Percentiles rank a stretch among this genome's conserved stretches.
Evolutionary conservation across 92 coral and sea anemone species (phyloP).

Genomic region (Ricordea florida): DNA sequence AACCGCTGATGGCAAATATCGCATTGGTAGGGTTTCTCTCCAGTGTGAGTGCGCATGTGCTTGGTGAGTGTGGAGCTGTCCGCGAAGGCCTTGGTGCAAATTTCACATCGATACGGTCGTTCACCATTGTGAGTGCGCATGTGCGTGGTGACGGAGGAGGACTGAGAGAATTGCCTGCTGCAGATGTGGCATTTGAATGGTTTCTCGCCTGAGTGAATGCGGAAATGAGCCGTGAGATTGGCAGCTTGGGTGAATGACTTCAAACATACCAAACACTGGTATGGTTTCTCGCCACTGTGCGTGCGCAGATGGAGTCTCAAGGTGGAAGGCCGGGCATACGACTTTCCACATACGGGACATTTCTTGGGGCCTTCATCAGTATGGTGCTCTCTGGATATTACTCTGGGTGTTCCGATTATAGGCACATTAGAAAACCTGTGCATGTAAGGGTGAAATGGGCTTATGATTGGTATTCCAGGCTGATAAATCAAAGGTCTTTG

Average conservation of each 20-base stretch:
- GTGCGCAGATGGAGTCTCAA: conserved; percentile 78
- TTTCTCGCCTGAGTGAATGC: conserved; percentile 87
- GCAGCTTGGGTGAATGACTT: conserved; percentile 92
- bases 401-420: neutral
- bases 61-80: conserved; percentile 86
- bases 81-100: conserved; percentile 83
- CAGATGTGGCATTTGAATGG: conserved; percentile 86
- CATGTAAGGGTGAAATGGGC: conserved; percentile 17
- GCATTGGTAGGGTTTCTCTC: conserved; percentile 88
- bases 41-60: conserved; percentile 86
- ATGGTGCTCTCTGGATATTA: conserved; percentile 4
- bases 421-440: conserved; percentile 13
- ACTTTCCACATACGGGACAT: conserved; percentile 84
- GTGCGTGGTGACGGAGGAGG: conserved; percentile 90
- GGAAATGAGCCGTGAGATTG: conserved; percentile 88
- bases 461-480: conserved; percentile 2
- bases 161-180: conserved; percentile 86
- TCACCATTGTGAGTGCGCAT: conserved; percentile 93
- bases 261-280: conserved; percentile 83
- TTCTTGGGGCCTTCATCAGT: conserved; percentile 74
- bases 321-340: conserved; percentile 78
- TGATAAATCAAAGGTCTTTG: conserved; percentile 3
- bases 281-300: conserved; percentile 83
- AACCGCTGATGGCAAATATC: conserved; percentile 79
- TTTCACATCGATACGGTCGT: conserved; percentile 78